phyloP scores from a whole-genome alignment of 2,888 invertebrate genomes.

The Tromatobia lineatoria region DNA sequence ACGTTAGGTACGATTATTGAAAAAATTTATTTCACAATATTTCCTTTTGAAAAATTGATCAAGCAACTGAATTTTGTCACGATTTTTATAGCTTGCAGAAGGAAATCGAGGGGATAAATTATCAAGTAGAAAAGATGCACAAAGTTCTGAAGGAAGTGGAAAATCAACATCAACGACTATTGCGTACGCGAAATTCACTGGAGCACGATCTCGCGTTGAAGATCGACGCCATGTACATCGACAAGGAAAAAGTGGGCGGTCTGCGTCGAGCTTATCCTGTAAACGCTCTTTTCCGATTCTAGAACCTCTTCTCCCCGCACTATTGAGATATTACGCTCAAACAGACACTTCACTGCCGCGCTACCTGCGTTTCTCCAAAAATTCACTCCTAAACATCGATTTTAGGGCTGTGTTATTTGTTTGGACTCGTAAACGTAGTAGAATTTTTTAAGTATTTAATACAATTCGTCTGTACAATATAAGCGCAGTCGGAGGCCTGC shows the following conservation, averaged over 20 bases:
- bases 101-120: conserved; percentile 95
- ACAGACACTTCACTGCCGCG: conserved; percentile 13
- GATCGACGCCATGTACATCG: conserved; percentile 96
- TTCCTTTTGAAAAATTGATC: conserved; percentile 12
- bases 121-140: conserved; percentile 93
- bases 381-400: conserved; percentile 46
- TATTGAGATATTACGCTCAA: neutral
- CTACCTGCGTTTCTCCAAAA: conserved; percentile 5
- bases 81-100: conserved; percentile 89
- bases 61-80: neutral
- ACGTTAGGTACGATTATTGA: conserved; percentile 88
- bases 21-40: conserved; percentile 17
- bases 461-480: conserved; percentile 65
- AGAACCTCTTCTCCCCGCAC: conserved; percentile 67
- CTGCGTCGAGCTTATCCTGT: conserved; percentile 96
- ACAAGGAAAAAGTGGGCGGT: conserved; percentile 97
- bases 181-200: conserved; percentile 93
- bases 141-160: conserved; percentile 94
- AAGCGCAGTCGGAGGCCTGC: conserved; percentile 13
- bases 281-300: conserved; percentile 93
- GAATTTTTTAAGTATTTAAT: conserved; percentile 51
- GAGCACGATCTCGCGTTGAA: conserved; percentile 95
- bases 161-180: conserved; percentile 93
- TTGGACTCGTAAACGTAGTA: conserved; percentile 20
- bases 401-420: conserved; percentile 31